Evolutionary conservation across 2,113 vertebrate species (phyloP).

Genomic region (Ramphastos sulfuratus): DNA sequence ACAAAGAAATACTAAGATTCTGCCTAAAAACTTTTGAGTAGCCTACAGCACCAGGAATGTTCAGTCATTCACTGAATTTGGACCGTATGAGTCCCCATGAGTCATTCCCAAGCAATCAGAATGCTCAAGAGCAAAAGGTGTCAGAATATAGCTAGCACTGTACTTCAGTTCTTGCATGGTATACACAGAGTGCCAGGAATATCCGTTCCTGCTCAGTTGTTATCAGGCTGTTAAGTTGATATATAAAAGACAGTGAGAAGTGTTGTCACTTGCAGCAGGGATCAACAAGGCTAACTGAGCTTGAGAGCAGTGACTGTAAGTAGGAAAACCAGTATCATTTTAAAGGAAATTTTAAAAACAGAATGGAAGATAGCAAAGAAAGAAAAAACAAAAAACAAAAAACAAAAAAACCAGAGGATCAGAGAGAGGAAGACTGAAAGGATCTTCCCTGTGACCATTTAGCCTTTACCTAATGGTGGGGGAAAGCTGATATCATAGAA

Average conservation of each 20-base stretch:
- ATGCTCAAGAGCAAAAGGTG: not conserved
- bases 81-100: not conserved
- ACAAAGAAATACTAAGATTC: not conserved
- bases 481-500: not conserved
- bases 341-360: not conserved
- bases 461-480: not conserved
- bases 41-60: not conserved
- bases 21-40: not conserved
- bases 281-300: conserved; percentile 30
- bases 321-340: not conserved
- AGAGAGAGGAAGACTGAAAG: not conserved
- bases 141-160: not conserved
- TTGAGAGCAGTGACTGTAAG: not conserved
- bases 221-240: conserved; percentile 52
- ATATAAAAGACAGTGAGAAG: conserved; percentile 56
- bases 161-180: not conserved
- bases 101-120: conserved; percentile 2
- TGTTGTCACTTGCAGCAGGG: conserved; percentile 52
- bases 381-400: not conserved
- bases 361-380: not conserved
- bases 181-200: conserved; percentile 4
- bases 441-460: not conserved
- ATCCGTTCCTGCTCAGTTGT: conserved; percentile 30
- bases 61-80: not conserved
- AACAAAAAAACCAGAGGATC: not conserved